Conservation (phyloP, 2,113 vertebrate genomes). For the Naja naja region DNA sequence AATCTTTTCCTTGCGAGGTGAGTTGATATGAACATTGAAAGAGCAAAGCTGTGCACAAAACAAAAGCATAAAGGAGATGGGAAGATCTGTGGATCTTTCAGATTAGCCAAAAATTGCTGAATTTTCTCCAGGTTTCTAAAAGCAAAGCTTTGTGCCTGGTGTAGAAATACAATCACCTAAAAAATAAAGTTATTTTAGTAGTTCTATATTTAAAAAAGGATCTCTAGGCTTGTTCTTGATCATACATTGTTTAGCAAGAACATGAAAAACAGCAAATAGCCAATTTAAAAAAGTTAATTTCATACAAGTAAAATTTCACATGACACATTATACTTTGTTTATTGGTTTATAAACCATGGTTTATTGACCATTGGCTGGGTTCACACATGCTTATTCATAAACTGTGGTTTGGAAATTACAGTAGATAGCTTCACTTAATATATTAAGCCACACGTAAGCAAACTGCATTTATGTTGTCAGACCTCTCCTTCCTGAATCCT, state of each 20-base stretch:
- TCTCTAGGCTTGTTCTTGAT: not conserved
- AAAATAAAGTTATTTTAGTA: not conserved
- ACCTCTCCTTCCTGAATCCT: not conserved
- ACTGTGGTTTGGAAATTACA: not conserved
- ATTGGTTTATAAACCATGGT: too few relatives aligned
- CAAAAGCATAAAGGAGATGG: not conserved
- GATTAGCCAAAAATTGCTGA: not conserved
- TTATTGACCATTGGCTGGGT: too few relatives aligned
- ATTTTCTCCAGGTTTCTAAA: not conserved
- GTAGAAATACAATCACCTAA: not conserved
- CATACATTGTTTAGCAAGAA: not conserved
- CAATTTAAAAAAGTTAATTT: not conserved
- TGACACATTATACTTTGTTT: not conserved
- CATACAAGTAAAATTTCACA: not conserved
- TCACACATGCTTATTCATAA: too few relatives aligned
- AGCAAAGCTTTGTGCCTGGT: not conserved
- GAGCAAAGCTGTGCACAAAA: not conserved
- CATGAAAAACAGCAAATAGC: not conserved
- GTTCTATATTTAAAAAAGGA: not conserved
- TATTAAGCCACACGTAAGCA: not conserved
- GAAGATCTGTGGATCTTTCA: not conserved
- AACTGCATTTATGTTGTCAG: not conserved
- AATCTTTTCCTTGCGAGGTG: constrained; percentile 87
- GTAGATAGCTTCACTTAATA: not conserved
- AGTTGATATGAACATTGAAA: constrained; percentile 6